A percentile compares a stretch with the other conserved stretches of the same genome.
Evolutionary conservation across 2,113 vertebrate species (phyloP).

Genomic region (Chascanopsetta lugubris): DNA sequence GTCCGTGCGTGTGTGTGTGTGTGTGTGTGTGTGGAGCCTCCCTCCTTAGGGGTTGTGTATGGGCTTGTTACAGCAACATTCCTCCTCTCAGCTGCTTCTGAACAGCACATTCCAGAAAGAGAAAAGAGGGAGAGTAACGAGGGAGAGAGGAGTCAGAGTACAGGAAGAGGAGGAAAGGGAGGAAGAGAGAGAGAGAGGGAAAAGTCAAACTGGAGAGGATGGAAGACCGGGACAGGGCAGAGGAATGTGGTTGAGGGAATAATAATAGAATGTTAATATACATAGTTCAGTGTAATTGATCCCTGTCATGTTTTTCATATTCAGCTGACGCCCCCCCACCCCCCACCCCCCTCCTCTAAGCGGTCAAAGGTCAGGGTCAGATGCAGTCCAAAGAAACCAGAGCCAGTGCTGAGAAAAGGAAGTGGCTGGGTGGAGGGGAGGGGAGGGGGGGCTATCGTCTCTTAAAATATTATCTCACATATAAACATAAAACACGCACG

Average conservation of each 20-base stretch:
- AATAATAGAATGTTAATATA: slow-evolving; percentile 14
- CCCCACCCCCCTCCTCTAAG: slow-evolving; percentile 8
- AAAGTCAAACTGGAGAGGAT: neutral
- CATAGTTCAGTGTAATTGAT: slow-evolving; percentile 36
- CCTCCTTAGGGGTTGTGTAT: slow-evolving; percentile 69
- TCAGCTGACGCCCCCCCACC: slow-evolving; percentile 2
- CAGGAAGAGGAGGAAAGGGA: neutral
- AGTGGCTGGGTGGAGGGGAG: slow-evolving; percentile 22
- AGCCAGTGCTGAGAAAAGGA: slow-evolving; percentile 50
- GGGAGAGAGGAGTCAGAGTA: neutral
- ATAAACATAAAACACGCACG: slow-evolving; percentile 22
- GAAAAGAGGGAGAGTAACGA: slow-evolving; percentile 20
- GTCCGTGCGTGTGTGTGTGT: slow-evolving; percentile 31
- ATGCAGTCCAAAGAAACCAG: slow-evolving; percentile 46
- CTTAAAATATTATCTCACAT: slow-evolving; percentile 46
- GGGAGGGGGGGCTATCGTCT: slow-evolving; percentile 10
- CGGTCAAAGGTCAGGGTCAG: slow-evolving; percentile 60
- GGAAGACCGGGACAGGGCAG: neutral
- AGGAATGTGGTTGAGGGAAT: neutral
- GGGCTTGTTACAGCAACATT: slow-evolving; percentile 78
- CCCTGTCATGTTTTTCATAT: slow-evolving; percentile 14
- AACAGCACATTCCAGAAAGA: slow-evolving; percentile 63
- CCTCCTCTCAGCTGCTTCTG: slow-evolving; percentile 75
- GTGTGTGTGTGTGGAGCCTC: slow-evolving; percentile 51
- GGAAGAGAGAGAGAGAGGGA: neutral